Evolutionary conservation across 2,797 vertebrate species (phyloP).

Genomic region (Molossus molossus): DNA sequence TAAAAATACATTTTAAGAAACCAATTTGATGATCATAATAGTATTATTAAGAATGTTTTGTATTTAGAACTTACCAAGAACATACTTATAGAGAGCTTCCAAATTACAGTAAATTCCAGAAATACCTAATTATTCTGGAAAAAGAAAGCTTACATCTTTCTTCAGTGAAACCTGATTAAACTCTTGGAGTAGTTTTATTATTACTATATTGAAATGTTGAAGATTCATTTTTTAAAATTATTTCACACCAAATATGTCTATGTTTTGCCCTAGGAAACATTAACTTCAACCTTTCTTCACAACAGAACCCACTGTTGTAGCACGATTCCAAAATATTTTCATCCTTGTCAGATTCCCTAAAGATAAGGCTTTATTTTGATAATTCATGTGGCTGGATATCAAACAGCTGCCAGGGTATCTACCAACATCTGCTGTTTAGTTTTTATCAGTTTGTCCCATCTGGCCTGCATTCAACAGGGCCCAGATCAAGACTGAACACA

Average conservation of each 20-base stretch:
- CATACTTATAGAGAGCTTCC: neutral
- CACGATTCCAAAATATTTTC: conserved; percentile 65
- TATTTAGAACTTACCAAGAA: neutral
- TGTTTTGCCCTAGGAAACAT: conserved; percentile 57
- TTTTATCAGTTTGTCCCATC: conserved; percentile 80
- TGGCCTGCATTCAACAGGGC: conserved; percentile 79
- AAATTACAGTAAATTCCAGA: conserved; percentile 2
- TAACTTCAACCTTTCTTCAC: conserved; percentile 55
- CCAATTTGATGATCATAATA: no score
- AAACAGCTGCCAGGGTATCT: conserved; percentile 80
- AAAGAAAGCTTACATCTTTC: conserved; percentile 36
- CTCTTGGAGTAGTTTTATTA: neutral
- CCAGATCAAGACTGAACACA: conserved; percentile 70
- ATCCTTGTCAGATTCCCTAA: conserved; percentile 76
- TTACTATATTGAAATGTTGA: neutral
- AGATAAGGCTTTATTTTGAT: conserved; percentile 82
- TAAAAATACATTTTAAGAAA: neutral
- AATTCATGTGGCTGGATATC: conserved; percentile 80
- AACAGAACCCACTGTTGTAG: conserved; percentile 5
- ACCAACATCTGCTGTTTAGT: conserved; percentile 78
- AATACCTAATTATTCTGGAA: neutral
- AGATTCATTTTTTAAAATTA: conserved; percentile 10
- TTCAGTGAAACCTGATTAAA: conserved; percentile 60
- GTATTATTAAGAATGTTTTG: neutral
- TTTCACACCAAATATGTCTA: conserved; percentile 35